Percentiles rank a stretch among this genome's conserved stretches.
Evolutionary conservation across 1,140 invertebrate genomes (phyloP).

Genomic region (Galleria mellonella): DNA sequence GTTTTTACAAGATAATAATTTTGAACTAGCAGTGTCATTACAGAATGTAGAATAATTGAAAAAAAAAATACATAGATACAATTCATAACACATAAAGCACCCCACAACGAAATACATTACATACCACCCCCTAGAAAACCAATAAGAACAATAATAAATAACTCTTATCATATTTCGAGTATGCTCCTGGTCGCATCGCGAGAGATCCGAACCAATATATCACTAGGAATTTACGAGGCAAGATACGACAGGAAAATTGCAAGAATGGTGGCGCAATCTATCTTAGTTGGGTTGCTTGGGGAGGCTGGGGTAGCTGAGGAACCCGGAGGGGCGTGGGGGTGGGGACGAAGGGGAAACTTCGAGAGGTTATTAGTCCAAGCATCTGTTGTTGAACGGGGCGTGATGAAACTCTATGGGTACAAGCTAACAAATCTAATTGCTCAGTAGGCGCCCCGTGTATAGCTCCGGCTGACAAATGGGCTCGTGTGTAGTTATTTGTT

Average conservation of each 20-base stretch:
- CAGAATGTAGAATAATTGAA: conserved; percentile 2
- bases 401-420: conserved; percentile 69
- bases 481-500: conserved; percentile 62
- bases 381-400: conserved; percentile 74
- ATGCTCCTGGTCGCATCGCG: conserved; percentile 76
- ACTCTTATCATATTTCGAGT: conserved; percentile 74
- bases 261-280: conserved; percentile 86
- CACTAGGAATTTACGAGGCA: conserved; percentile 83
- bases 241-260: conserved; percentile 87
- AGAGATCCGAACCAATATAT: conserved; percentile 83
- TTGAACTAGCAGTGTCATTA: background rate
- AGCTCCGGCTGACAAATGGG: conserved; percentile 58
- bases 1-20: background rate
- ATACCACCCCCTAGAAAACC: conserved; percentile 62
- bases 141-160: conserved; percentile 75
- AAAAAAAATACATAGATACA: background rate
- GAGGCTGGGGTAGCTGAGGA: conserved; percentile 44
- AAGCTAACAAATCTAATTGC: conserved; percentile 74
- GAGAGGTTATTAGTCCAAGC: conserved; percentile 76
- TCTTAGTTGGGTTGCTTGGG: conserved; percentile 76
- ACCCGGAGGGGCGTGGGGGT: conserved; percentile 24
- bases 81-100: conserved; percentile 30
- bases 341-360: conserved; percentile 64
- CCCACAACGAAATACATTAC: conserved; percentile 43
- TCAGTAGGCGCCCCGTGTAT: conserved; percentile 63